Base-by-base conservation (phyloP, 2,113 vertebrate genomes). In the Centropus unirufus region DNA sequence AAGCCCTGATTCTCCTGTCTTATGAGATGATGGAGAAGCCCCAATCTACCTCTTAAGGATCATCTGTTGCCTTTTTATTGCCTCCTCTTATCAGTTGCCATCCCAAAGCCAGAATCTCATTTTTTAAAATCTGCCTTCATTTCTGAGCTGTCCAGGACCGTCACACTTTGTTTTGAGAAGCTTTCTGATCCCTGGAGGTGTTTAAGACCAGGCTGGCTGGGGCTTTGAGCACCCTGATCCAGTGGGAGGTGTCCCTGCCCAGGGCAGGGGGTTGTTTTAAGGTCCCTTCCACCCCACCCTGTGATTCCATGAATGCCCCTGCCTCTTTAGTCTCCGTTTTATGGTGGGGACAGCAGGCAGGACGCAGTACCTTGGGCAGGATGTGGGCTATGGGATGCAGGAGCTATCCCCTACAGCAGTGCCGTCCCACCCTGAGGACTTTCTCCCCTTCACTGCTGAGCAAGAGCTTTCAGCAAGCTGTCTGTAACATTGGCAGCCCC, bases 261-360 rank as follows among this genome's bases (percentile, higher is more conserved):
- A 49, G 12, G 47, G 47, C 47, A 49, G 47, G 22, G 47, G 47
- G 47, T 22, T 49, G 44, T 47, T 46, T 21, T 47, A 47, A 21
- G 47, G 7, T 47, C 20, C 47, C 47, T 47, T 47, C 47, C 47
- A 47, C 20, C 19, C 47, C 47, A 49, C 23, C 22, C 10, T 23
- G 21, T 49, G 22, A 49, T 23, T 49, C 47, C 23, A 21, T 12
- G 22, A 49, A 23, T 12, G 47, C 8, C 14, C 26, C 26, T 3
- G 1, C 1, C 14, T 21, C 18, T 9, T 14, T 8, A 54, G 24
- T 19, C 61, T 15, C 20, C 4, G 1, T 30, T 39, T 4, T 2
- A 55, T 0, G 4, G 11, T 1, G 39, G 40, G 69, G 21, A 9
- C 32, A 15, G 42, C 12, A 0, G 14, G 0, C 0, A 1, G 49